A percentile compares a stretch with the other conserved stretches of the same genome.
Evolutionary conservation across 1,140 invertebrate genomes (phyloP).

Genomic region (Berghia stephanieae): DNA sequence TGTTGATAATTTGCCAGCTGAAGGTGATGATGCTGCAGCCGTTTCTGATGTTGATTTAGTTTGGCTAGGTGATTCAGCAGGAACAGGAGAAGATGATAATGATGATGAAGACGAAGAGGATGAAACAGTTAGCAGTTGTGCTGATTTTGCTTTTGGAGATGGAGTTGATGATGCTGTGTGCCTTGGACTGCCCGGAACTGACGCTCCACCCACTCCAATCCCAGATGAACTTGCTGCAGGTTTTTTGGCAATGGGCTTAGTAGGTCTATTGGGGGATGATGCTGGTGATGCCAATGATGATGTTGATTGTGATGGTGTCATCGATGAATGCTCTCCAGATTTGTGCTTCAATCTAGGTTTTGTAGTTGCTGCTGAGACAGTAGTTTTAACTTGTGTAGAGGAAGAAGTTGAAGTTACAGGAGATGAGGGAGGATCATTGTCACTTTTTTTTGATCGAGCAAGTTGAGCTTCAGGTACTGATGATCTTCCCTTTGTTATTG

Average conservation of each 20-base stretch:
- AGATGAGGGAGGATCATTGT: no score
- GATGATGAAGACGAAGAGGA: conserved; percentile 1
- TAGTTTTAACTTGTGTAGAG: no score
- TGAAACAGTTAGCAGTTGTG: background rate
- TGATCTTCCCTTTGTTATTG: no score
- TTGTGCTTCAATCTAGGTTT: no score
- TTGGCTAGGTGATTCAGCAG: background rate
- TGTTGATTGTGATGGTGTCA: no score
- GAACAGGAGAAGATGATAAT: conserved; percentile 4
- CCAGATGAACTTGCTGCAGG: no score
- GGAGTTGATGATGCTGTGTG: background rate
- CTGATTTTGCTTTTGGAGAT: background rate
- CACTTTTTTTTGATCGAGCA: no score
- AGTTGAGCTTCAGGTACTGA: no score
- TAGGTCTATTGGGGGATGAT: background rate
- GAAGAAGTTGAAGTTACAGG: no score
- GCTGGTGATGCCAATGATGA: background rate
- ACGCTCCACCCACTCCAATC: no score
- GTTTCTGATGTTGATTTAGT: background rate
- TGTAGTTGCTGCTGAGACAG: no score
- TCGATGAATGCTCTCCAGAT: no score
- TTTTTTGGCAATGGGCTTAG: background rate
- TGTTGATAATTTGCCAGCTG: conserved; percentile 17
- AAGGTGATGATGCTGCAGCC: background rate
- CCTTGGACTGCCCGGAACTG: conserved; percentile 18